phyloP scores from a whole-genome alignment of 2,797 vertebrate species.

The Poeciliopsis turneri region DNA sequence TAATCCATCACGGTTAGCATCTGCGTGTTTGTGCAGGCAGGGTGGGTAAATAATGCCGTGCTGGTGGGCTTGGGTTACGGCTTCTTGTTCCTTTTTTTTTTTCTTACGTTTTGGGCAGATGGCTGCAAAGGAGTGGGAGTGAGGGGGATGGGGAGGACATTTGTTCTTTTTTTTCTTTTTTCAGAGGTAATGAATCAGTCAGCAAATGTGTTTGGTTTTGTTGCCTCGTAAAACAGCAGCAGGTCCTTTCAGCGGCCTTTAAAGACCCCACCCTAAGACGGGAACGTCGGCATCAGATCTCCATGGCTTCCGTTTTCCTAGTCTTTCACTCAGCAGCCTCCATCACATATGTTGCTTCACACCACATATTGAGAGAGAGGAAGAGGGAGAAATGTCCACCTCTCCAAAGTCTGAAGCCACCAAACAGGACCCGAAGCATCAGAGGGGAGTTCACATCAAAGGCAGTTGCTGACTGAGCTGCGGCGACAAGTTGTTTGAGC shows the following conservation, averaged over 20 bases:
- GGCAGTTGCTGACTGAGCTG: conserved; percentile 74
- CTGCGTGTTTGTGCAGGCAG: conserved; percentile 78
- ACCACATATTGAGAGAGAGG: conserved; percentile 22
- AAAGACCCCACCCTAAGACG: conserved; percentile 55
- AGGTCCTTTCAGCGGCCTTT: conserved; percentile 55
- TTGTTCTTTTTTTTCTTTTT: conserved; percentile 63
- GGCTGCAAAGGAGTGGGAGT: conserved; percentile 27
- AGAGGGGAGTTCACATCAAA: conserved; percentile 77
- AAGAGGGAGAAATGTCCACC: not conserved
- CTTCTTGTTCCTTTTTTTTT: conserved; percentile 39
- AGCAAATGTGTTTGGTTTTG: conserved; percentile 75
- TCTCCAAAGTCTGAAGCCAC: conserved; percentile 68
- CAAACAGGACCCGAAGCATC: conserved; percentile 65
- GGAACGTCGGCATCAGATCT: conserved; percentile 27
- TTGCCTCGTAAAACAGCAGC: conserved; percentile 70
- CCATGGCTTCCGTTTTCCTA: conserved; percentile 14
- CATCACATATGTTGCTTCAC: conserved; percentile 12
- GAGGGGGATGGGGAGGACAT: conserved; percentile 29
- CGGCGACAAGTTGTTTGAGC: conserved; percentile 79
- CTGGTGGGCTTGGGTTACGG: conserved; percentile 76
- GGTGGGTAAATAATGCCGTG: conserved; percentile 73
- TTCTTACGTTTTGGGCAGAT: conserved; percentile 58
- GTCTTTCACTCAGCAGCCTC: not conserved
- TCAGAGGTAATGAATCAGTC: conserved; percentile 78
- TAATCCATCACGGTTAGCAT: conserved; percentile 80